Evolutionary conservation across 2,797 vertebrate genomes (phyloP).

Genomic region (Alectoris magna): DNA sequence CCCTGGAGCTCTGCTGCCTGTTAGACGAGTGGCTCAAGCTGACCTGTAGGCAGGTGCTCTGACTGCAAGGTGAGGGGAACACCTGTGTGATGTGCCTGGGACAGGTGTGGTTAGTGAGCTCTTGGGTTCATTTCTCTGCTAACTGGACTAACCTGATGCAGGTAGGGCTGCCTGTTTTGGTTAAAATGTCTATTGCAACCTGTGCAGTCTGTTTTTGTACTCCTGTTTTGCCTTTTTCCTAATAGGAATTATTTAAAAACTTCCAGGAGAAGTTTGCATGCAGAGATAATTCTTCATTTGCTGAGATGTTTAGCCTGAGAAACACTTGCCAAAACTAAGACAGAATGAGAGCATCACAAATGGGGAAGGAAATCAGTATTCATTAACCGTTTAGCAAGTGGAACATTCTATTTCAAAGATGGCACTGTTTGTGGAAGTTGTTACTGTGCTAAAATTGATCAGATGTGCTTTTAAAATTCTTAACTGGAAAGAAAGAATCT

Average conservation of each 20-base stretch:
- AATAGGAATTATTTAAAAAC: neutral
- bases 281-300: conserved; percentile 9
- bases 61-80: fast-evolving
- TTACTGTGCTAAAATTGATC: neutral
- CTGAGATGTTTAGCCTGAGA: conserved; percentile 8
- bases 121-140: neutral
- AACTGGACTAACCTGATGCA: too few relatives aligned
- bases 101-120: fast-evolving
- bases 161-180: neutral
- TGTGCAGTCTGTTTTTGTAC: neutral
- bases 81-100: fast-evolving
- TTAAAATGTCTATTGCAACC: neutral
- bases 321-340: conserved; percentile 54
- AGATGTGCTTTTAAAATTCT: neutral
- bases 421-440: neutral
- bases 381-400: neutral
- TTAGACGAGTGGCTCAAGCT: neutral
- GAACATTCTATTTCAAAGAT: neutral
- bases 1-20: fast-evolving
- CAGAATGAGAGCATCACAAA: conserved; percentile 68
- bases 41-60: fast-evolving
- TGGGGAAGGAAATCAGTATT: conserved; percentile 40
- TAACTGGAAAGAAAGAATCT: neutral
- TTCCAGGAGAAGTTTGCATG: neutral
- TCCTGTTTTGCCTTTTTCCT: neutral